These are phyloP conservation scores for Papilio aristodemus DNA, from an alignment of 1,140 invertebrate species.

Conservation along the genomic window DNA sequence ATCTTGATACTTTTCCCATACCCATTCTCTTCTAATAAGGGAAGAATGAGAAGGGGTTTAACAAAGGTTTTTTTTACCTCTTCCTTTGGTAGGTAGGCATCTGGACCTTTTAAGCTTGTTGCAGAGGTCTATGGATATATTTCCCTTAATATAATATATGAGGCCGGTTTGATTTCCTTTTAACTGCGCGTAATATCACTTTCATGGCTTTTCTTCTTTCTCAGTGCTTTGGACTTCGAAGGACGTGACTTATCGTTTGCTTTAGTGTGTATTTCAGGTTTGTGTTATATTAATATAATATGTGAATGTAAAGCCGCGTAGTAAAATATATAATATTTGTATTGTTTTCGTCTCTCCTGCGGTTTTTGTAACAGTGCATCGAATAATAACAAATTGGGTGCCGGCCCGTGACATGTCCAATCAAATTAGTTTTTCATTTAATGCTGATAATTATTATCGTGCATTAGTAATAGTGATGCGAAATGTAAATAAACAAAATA, in stretches of 20 bases:
- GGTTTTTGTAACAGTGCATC: constrained; percentile 55
- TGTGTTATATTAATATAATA: constrained; percentile 43
- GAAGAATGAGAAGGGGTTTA: too few relatives aligned
- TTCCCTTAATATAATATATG: too few relatives aligned
- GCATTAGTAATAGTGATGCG: constrained; percentile 38
- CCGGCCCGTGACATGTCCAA: constrained; percentile 52
- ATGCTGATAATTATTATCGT: constrained; percentile 41
- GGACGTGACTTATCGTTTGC: background rate
- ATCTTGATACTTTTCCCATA: too few relatives aligned
- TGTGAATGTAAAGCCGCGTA: constrained; percentile 12
- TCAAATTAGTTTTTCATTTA: constrained; percentile 60
- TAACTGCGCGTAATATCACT: too few relatives aligned
- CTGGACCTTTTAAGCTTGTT: too few relatives aligned
- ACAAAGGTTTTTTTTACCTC: too few relatives aligned
- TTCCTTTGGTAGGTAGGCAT: too few relatives aligned
- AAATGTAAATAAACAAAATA: constrained; percentile 29
- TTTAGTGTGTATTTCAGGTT: background rate
- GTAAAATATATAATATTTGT: constrained; percentile 56
- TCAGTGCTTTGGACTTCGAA: too few relatives aligned
- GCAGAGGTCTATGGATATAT: too few relatives aligned
- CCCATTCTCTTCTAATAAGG: too few relatives aligned
- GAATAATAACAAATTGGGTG: constrained; percentile 62
- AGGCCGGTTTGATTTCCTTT: too few relatives aligned
- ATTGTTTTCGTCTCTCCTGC: constrained; percentile 64
- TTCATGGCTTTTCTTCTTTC: too few relatives aligned